These are phyloP conservation scores for Trichomycterus rosablanca DNA, from an alignment of 2,113 vertebrate species.

Conservation along the genomic window DNA sequence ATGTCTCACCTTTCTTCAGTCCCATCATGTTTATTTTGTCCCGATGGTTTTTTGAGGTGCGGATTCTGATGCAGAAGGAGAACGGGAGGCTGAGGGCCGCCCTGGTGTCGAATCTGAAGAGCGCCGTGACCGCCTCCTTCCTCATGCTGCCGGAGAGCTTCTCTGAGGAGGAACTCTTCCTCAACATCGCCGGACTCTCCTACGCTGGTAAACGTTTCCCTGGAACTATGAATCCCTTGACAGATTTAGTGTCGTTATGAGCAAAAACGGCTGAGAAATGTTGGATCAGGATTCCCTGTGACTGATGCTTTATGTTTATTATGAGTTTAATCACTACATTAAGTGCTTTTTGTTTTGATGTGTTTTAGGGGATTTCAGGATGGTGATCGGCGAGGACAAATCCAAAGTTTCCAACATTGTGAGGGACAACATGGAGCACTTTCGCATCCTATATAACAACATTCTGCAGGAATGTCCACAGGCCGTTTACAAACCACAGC, in stretches of 20 bases:
- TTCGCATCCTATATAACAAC: conserved; percentile 79
- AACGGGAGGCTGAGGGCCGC: conserved; percentile 72
- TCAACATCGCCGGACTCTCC: conserved; percentile 88
- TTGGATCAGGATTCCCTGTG: too few relatives aligned
- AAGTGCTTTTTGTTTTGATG: too few relatives aligned
- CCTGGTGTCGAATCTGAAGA: conserved; percentile 82
- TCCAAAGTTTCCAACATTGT: conserved; percentile 89
- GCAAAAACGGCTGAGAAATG: too few relatives aligned
- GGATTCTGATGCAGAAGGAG: conserved; percentile 81
- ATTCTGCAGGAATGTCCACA: conserved; percentile 86
- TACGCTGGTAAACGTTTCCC: conserved; percentile 74
- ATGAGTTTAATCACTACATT: too few relatives aligned
- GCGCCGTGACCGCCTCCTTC: conserved; percentile 84
- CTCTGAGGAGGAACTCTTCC: conserved; percentile 86
- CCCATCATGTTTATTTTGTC: too few relatives aligned
- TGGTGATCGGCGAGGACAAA: conserved; percentile 92
- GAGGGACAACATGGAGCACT: conserved; percentile 80
- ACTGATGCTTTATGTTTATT: too few relatives aligned
- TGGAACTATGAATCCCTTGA: neutral
- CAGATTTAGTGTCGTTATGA: too few relatives aligned
- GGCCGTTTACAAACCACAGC: conserved; percentile 85
- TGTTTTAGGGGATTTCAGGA: conserved; percentile 88
- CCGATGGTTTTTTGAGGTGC: conserved; percentile 71
- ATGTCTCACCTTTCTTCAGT: too few relatives aligned
- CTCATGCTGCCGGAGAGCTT: conserved; percentile 94